Conservation (phyloP, 2,113 vertebrate genomes). For the Galemys pyrenaicus region DNA sequence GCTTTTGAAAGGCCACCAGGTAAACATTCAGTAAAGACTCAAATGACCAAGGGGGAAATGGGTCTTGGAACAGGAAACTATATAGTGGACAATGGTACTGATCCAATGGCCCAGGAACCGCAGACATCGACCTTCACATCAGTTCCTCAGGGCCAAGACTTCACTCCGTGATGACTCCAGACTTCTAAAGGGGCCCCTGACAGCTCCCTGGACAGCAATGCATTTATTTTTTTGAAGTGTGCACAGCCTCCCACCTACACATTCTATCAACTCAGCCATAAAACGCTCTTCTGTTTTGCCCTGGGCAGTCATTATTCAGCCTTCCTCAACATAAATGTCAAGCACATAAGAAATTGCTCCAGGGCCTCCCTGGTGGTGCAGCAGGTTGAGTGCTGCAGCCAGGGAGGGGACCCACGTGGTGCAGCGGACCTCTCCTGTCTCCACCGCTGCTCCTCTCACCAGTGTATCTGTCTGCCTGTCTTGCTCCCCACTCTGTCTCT, state of each 20-base stretch:
- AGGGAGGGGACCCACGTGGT: no score
- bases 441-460: no score
- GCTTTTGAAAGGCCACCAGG: conserved; percentile 33
- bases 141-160: not conserved
- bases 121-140: conserved; percentile 32
- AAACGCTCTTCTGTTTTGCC: conserved; percentile 34
- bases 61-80: not conserved
- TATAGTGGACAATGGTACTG: not conserved
- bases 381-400: no score
- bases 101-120: conserved; percentile 44
- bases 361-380: no score
- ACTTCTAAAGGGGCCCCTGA: conserved; percentile 1
- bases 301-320: conserved; percentile 15
- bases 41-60: not conserved
- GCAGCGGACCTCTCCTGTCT: no score
- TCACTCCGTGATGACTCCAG: not conserved
- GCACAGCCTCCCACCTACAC: not conserved
- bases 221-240: conserved; percentile 28
- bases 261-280: conserved; percentile 1
- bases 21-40: conserved; percentile 50
- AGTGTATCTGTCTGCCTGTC: no score
- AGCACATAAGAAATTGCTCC: conserved; percentile 27
- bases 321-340: not conserved
- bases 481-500: no score
- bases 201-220: conserved; percentile 31